Evolutionary conservation across 2,888 invertebrate genomes (phyloP).

Genomic region (Plagodis dolabraria): DNA sequence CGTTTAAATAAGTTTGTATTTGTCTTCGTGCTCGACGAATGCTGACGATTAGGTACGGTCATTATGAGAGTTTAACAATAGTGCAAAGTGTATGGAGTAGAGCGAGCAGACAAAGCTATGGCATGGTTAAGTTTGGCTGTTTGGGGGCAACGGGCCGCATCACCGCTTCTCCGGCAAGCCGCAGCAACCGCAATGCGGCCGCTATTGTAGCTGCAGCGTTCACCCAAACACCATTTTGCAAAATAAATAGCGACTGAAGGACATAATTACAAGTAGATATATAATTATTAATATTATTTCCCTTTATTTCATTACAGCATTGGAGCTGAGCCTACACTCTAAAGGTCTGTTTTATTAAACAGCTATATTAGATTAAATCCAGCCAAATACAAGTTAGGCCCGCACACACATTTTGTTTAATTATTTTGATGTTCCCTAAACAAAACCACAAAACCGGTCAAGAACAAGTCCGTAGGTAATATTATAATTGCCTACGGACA

Average conservation of each 20-base stretch:
- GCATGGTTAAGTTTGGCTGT: slow-evolving; percentile 71
- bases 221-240: slow-evolving; percentile 71
- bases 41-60: slow-evolving; percentile 27
- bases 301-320: no score
- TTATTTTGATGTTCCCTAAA: no score
- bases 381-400: no score
- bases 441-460: no score
- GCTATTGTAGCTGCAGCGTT: slow-evolving; percentile 57
- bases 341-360: no score
- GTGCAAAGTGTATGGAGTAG: slow-evolving; percentile 48
- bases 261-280: no score
- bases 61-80: slow-evolving; percentile 47
- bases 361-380: no score
- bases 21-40: slow-evolving; percentile 33
- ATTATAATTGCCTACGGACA: no score
- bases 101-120: slow-evolving; percentile 55
- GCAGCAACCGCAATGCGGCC: slow-evolving; percentile 55
- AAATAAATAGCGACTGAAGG: slow-evolving; percentile 63
- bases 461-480: no score
- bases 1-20: slow-evolving; percentile 27
- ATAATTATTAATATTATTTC: no score
- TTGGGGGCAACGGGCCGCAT: slow-evolving; percentile 59
- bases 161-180: slow-evolving; percentile 36
- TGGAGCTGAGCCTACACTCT: no score
- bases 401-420: no score